Base-by-base conservation (phyloP, 2,113 vertebrate species). In the Aix galericulata region DNA sequence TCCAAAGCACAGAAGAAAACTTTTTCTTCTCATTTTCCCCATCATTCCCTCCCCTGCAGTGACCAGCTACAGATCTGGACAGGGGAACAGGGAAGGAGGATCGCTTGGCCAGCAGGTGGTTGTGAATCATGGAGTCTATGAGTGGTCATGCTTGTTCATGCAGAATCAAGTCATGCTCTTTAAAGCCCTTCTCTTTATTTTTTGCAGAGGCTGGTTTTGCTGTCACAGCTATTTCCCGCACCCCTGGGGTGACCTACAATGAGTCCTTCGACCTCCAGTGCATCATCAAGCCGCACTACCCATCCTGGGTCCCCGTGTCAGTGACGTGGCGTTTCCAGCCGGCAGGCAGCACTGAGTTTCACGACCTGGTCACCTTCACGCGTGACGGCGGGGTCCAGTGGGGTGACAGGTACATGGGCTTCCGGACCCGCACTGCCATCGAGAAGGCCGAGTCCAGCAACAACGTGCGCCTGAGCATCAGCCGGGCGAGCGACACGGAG, bases 321-420 rank as follows among this genome's bases (percentile, higher is more conserved):
- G 99, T 99, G 95, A 99, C 99, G 0, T 99, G 99, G 99, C 98
- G 99, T 48, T 99, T 99, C 97, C 98, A 99, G 97, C 98, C 99
- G 0, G 97, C 98, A 0, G 98, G 98, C 82, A 96, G 97, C 4
- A 92, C 97, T 0, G 98, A 98, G 78, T 98, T 99, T 97, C 98
- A 98, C 1, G 98, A 99, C 93, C 97, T 99, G 97, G 99, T 99
- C 95, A 99, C 99, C 14, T 99, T 99, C 95, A 99, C 99, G 0
- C 99, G 98, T 0, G 98, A 99, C 0, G 99, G 99, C 9, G 99
- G 98, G 0, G 98, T 99, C 29, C 98, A 99, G 96, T 99, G 99
- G 99, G 99, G 99, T 0, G 98, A 99, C 77, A 97, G 98, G 88
- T 97, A 98, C 8, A 63, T 89, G 3, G 98, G 97, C 11, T 98